Conservation (phyloP, 37 sponge, comb jelly and placozoan genomes). For the Cladorhizidae sp. region DNA sequence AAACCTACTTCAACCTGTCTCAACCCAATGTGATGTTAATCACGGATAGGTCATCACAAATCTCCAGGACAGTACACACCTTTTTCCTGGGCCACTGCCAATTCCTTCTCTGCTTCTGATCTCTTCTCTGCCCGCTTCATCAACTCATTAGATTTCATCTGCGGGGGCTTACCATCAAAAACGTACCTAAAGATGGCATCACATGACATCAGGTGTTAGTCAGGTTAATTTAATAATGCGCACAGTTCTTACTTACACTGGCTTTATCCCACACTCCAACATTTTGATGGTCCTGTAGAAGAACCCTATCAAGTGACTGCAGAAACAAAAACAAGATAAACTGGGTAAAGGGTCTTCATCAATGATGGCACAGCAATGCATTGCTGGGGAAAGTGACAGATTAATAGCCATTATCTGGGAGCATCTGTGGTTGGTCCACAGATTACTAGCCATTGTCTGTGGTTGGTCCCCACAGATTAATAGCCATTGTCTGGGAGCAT, state of each 20-base stretch:
- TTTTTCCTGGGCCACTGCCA: constrained; percentile 81
- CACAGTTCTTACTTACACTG: constrained; percentile 70
- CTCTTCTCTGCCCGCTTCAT: constrained; percentile 90
- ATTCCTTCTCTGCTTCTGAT: constrained; percentile 88
- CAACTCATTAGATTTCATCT: constrained; percentile 96
- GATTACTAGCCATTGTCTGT: too few relatives aligned
- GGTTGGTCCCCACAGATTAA: too few relatives aligned
- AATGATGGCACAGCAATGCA: too few relatives aligned
- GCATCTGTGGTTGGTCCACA: too few relatives aligned
- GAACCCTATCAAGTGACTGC: constrained; percentile 93
- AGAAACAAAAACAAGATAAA: background rate
- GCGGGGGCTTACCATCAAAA: constrained; percentile 98
- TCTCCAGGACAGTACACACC: constrained; percentile 32
- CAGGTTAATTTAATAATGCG: background rate
- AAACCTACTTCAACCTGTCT: background rate
- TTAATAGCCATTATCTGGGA: too few relatives aligned
- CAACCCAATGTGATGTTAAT: background rate
- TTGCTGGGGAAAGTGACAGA: too few relatives aligned
- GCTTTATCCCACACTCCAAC: constrained; percentile 97
- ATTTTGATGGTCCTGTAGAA: constrained; percentile 98
- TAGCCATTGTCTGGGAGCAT: too few relatives aligned
- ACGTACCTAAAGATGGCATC: constrained; percentile 68
- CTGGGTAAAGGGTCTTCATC: too few relatives aligned
- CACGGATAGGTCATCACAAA: too few relatives aligned
- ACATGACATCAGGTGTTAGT: too few relatives aligned